These are phyloP conservation scores for Ia io DNA, from an alignment of 2,113 vertebrate species.

Conservation along the genomic window DNA sequence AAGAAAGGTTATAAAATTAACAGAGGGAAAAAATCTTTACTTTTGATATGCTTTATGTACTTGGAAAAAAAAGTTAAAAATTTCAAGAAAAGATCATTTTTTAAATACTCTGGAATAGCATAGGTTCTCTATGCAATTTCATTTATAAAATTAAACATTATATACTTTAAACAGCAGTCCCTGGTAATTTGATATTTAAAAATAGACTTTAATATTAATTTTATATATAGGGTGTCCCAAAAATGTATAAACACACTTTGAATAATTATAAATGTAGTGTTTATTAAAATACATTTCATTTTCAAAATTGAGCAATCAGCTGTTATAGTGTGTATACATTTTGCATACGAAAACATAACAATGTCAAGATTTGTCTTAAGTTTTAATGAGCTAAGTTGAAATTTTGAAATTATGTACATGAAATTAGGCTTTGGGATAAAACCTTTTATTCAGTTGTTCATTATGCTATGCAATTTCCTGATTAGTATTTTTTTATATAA, in stretches of 20 bases:
- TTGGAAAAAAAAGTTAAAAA: neutral
- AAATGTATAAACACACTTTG: too few relatives aligned
- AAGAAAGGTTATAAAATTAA: conserved; percentile 53
- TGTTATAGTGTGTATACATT: neutral
- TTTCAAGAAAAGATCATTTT: neutral
- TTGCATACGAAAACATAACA: neutral
- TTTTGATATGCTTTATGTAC: conserved; percentile 1
- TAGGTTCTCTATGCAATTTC: neutral
- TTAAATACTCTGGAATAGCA: neutral
- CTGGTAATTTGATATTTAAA: neutral
- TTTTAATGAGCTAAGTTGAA: neutral
- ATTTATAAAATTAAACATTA: neutral
- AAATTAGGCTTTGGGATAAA: neutral
- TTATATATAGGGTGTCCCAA: neutral
- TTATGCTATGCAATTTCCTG: neutral
- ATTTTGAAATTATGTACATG: neutral
- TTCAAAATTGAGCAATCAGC: too few relatives aligned
- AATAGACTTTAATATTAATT: neutral
- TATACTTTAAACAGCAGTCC: neutral
- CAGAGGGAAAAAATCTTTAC: neutral
- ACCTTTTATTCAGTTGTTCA: neutral
- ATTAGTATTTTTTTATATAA: neutral
- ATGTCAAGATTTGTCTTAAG: neutral
- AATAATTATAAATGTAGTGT: too few relatives aligned
- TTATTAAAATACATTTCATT: too few relatives aligned